Evolutionary conservation across 2,888 invertebrate species (phyloP), one percentile per base, ranked within the genome.

Genomic region (Melipona beecheii): DNA sequence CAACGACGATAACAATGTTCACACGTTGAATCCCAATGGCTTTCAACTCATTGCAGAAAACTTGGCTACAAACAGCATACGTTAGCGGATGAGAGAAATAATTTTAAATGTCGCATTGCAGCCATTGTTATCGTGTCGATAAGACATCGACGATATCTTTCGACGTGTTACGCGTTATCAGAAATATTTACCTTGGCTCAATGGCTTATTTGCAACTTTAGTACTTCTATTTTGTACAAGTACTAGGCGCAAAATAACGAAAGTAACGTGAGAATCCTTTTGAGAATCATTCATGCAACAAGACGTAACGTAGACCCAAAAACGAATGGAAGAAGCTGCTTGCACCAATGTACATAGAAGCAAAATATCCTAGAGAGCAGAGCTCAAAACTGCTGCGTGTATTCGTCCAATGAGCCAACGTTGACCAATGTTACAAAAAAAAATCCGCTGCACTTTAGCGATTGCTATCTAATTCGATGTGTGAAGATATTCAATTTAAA

Each of bases 41-140:
- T 15, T 60, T 54, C 4, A n/a, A 15, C 24, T 24, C 27, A 17
- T 6, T 24, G 6, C 9, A 24, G 43, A 56, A 31, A 31, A 49
- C 17, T 15, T 17, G 5, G 24, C n/a, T 58, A 13, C 24, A n/a
- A 5, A 43, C n/a, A 36, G 66, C 19, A 27, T n/a, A 24, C 21
- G 31, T 43, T 36, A n/a, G 2, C 58, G 52, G 31, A 52, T 27
- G 21, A 27, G 52, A 68, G 69, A 75, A 71, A 82, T 73, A 24
- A 81, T 78, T 74, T 78, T 68, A 65, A 77, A 75, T 73, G 84
- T 88, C 85, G 82, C 81, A 76, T 83, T 88, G 88, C 88, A 88
- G 88, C 88, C 88, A 89, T 89, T 89, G 70, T 83, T 80, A 78
- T 81, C 72, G 15, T 52, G 54, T 62, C 78, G 68, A 78, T 76